Base-by-base conservation (phyloP, 1,140 invertebrate genomes). In the Bemisia tabaci region DNA sequence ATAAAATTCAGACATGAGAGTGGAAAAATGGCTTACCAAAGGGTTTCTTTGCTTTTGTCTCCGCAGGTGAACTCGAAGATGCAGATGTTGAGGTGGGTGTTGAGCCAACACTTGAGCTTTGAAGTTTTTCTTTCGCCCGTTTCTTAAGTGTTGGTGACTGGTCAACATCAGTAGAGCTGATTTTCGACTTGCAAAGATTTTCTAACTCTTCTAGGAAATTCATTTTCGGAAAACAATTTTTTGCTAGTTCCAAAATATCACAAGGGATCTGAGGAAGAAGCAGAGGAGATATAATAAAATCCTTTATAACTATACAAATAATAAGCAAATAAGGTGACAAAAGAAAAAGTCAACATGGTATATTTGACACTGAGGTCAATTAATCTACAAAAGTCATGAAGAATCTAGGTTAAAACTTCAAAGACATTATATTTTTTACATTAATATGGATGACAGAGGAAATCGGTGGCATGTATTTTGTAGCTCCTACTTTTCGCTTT, bases 21-120 rank as follows among this genome's bases (percentile, higher is more conserved):
- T 0, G 64, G 64, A 26, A 59, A 67, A 63, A 68, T 22, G 63
- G 76, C 75, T 79, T 75, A 85, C 84, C 81, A 70, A 84, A 85
- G 9, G 84, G 83, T 72, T 81, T 80, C 71, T 83, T 85, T 11
- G 77, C 78, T 71, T 83, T 83, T 12, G 75, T 70, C 60, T 65
- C 24, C 1, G 23, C 62, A 63, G 9, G 9, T 22, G 62, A 26
- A 22, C 5, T n/a, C 22, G 62, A 9, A 9, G 17, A 5, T 9
- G 33, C 33, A 9, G 33, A 9, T 48, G 33, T 48, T 9, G 33
- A 48, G 33, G 33, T 48, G n/a, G n/a, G n/a, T 22, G 24, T 33
- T 11, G 63, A n/a, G 17, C 26, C 22, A 2, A 27, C 48, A n/a
- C 26, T 33, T 2, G 63, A 65, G 9, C 26, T 22, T 39, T 39